Evolutionary conservation across 2,113 vertebrate genomes (phyloP).

Genomic region (Sprattus sprattus): DNA sequence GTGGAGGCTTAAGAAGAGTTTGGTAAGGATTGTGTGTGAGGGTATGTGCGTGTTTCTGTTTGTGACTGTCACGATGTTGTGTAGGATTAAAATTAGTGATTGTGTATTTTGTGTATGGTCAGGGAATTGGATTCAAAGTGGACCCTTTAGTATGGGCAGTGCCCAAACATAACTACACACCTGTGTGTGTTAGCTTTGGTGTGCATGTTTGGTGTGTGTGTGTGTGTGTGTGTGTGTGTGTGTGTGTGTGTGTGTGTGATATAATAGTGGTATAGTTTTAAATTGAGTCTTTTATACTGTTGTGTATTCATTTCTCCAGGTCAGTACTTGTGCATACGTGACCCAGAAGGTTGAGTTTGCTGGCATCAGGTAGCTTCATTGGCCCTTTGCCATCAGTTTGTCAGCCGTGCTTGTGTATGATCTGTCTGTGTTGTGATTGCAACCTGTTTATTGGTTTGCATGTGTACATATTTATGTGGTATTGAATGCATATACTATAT

Average conservation of each 20-base stretch:
- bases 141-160: too few species aligned
- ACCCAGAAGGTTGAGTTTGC: constrained; percentile 98
- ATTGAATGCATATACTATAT: too few species aligned
- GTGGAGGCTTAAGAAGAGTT: constrained; percentile 96
- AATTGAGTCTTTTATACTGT: background rate
- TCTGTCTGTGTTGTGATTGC: background rate
- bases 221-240: background rate
- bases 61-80: background rate
- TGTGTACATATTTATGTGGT: background rate
- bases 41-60: background rate
- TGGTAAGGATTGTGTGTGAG: constrained; percentile 72
- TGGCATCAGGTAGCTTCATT: constrained; percentile 83
- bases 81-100: too few species aligned
- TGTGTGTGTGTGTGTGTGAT: background rate
- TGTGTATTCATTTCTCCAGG: constrained; percentile 67
- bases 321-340: constrained; percentile 93
- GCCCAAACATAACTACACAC: too few species aligned
- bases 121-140: too few species aligned
- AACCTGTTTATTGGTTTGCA: background rate
- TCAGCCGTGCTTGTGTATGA: background rate
- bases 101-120: too few species aligned
- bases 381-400: background rate
- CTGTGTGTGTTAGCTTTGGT: too few species aligned
- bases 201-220: too few species aligned
- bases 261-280: background rate